phyloP scores from a whole-genome alignment of 2,113 vertebrate genomes.

The Probosciger aterrimus region DNA sequence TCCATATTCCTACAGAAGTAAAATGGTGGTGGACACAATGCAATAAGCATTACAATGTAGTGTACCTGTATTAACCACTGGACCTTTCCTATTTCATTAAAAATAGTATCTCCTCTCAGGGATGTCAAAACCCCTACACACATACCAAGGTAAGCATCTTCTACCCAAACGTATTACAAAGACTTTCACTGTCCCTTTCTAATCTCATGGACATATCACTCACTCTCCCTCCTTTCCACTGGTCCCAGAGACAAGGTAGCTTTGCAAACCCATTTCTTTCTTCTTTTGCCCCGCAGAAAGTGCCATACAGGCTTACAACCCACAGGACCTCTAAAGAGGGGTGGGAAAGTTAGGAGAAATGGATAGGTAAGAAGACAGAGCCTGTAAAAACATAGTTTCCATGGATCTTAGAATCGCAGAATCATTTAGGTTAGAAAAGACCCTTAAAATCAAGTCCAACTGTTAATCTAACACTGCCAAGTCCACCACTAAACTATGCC shows the following conservation, averaged over 20 bases:
- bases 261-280: not conserved
- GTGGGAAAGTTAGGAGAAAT: not conserved
- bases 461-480: not conserved
- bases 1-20: not conserved
- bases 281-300: not conserved
- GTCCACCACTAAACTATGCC: not conserved
- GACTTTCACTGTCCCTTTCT: not conserved
- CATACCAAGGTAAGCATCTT: not conserved
- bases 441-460: not conserved
- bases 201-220: not conserved
- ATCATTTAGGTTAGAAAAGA: not conserved
- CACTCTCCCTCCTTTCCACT: not conserved
- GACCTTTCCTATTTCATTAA: not conserved
- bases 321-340: not conserved
- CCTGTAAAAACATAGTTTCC: not conserved
- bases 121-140: not conserved
- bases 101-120: not conserved
- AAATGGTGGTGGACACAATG: not conserved
- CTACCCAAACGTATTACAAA: not conserved
- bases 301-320: not conserved
- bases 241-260: not conserved
- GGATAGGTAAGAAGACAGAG: not conserved
- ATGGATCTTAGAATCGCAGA: not conserved
- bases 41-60: rapidly evolving
- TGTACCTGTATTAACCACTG: not conserved